These are phyloP conservation scores for Tribolium castaneum DNA, from an alignment of 1,140 invertebrate species.

Conservation along the genomic window DNA sequence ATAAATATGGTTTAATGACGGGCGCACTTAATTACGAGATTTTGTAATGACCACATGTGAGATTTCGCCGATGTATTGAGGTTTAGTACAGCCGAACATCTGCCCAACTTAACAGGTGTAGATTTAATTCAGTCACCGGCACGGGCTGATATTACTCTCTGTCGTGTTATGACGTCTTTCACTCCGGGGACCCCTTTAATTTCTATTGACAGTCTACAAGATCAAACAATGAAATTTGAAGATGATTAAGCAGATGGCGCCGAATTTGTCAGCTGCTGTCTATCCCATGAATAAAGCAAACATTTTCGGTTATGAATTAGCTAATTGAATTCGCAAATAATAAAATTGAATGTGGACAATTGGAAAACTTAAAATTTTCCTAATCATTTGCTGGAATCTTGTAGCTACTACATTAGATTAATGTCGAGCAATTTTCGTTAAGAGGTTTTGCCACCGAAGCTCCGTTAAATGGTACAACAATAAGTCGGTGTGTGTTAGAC, in stretches of 20 bases:
- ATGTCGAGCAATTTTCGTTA: background rate
- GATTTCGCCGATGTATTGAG: conserved; percentile 6
- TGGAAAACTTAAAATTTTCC: background rate
- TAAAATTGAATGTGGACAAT: conserved; percentile 7
- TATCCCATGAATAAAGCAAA: conserved; percentile 23
- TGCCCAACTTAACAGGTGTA: conserved; percentile 17
- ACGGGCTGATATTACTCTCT: conserved; percentile 34
- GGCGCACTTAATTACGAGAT: conserved; percentile 3
- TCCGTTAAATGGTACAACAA: background rate
- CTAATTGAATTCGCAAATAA: background rate
- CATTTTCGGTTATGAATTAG: conserved; percentile 15
- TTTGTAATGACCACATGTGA: conserved; percentile 13
- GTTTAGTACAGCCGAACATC: conserved; percentile 23
- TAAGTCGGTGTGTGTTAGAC: background rate
- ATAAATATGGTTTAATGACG: conserved; percentile 22
- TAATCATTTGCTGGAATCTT: background rate
- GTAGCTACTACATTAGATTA: background rate
- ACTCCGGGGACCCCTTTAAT: conserved; percentile 28
- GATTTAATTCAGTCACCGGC: conserved; percentile 21
- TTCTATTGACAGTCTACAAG: conserved; percentile 39
- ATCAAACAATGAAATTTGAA: conserved; percentile 41
- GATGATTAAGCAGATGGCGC: conserved; percentile 43
- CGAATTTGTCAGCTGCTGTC: conserved; percentile 35
- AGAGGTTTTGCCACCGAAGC: background rate
- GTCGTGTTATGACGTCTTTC: conserved; percentile 2